Conservation (phyloP, 2,888 invertebrate species). For the Rosalia funebris region DNA sequence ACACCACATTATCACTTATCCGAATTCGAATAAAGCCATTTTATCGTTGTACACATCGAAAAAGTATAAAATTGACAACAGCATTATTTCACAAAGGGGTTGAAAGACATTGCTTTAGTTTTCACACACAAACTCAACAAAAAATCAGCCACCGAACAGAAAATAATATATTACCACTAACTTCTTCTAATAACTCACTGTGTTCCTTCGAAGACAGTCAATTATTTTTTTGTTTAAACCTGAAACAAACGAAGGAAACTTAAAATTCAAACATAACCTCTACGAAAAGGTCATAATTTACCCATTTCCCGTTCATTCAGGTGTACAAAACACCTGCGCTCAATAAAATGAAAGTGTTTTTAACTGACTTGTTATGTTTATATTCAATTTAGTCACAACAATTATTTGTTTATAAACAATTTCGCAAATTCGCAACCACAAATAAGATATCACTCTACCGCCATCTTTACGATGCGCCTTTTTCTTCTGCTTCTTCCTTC, state of each 20-base stretch:
- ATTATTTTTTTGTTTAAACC: slow-evolving; percentile 43
- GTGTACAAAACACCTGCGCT: slow-evolving; percentile 11
- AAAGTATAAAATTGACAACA: slow-evolving; percentile 45
- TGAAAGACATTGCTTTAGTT: slow-evolving; percentile 42
- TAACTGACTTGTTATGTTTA: not conserved
- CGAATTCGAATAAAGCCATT: slow-evolving; percentile 65
- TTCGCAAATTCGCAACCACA: slow-evolving; percentile 61
- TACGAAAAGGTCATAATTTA: slow-evolving; percentile 48
- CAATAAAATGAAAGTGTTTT: not conserved
- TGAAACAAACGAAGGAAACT: slow-evolving; percentile 56
- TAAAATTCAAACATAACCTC: slow-evolving; percentile 58
- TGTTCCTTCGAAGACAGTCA: slow-evolving; percentile 23
- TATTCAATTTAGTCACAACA: slow-evolving; percentile 9
- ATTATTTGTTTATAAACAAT: slow-evolving; percentile 60
- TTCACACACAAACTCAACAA: slow-evolving; percentile 36
- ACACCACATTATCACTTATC: slow-evolving; percentile 53
- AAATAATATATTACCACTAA: slow-evolving; percentile 30
- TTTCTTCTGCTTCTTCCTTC: slow-evolving; percentile 55
- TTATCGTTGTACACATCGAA: slow-evolving; percentile 58
- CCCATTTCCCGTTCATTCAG: slow-evolving; percentile 26
- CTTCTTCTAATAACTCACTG: slow-evolving; percentile 21
- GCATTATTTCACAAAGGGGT: slow-evolving; percentile 55
- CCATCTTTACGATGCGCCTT: slow-evolving; percentile 63
- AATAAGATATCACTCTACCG: slow-evolving; percentile 61
- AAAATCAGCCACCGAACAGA: slow-evolving; percentile 31